Evolutionary conservation across 2,888 invertebrate genomes (phyloP).

Genomic region (Cantharis flavilabris): DNA sequence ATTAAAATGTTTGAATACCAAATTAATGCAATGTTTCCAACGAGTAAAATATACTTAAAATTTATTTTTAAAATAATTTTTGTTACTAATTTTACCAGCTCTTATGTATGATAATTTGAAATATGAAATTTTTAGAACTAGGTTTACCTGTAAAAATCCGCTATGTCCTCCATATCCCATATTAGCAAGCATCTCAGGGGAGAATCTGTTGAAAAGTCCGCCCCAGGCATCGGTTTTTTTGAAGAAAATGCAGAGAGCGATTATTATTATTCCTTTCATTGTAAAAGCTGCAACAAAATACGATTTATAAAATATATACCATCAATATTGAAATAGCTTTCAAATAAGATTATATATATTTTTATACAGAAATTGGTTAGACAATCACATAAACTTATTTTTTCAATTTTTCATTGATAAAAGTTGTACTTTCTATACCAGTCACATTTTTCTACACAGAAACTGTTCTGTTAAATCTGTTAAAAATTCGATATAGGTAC

Average conservation of each 20-base stretch:
- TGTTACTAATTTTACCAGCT: background rate
- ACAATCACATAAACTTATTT: too few species aligned
- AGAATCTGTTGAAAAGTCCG: constrained; percentile 83
- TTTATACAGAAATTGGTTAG: too few species aligned
- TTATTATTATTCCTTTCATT: constrained; percentile 48
- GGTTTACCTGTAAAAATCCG: constrained; percentile 62
- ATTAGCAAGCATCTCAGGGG: constrained; percentile 83
- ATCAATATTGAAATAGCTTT: background rate
- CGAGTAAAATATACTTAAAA: background rate
- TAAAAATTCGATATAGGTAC: too few species aligned
- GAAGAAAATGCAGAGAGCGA: constrained; percentile 45
- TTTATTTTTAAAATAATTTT: background rate
- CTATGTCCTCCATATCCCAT: constrained; percentile 76
- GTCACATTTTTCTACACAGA: too few species aligned
- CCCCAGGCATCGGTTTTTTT: constrained; percentile 70
- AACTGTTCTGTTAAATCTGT: too few species aligned
- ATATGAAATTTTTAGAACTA: background rate
- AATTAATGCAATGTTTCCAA: background rate
- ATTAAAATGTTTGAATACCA: background rate
- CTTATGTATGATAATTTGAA: background rate
- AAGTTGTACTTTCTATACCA: too few species aligned
- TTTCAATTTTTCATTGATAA: too few species aligned
- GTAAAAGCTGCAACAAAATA: constrained; percentile 22
- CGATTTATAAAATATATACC: background rate
- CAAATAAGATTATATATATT: background rate